Evolutionary conservation across 2,797 vertebrate species (phyloP), one percentile per base, ranked within the genome.

Genomic region (Limnodromus scolopaceus): DNA sequence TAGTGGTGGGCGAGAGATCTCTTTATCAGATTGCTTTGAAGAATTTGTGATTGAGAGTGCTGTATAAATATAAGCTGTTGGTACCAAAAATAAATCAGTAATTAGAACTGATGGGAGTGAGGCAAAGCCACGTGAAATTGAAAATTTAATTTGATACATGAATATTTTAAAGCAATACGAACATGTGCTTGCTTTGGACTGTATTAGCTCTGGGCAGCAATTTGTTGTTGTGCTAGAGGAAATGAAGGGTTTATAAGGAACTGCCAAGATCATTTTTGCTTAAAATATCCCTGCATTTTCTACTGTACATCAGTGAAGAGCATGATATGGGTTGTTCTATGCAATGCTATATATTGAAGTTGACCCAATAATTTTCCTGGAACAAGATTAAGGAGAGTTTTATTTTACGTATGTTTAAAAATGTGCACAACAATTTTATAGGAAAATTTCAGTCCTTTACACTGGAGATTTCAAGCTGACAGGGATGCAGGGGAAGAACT

Each of bases 101-200:
- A 95, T 95, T 95, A 96, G 85, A 95, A 90, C 41, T 92, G 93
- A 91, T 41, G 6, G 66, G 54, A 94, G 46, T 38, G 51, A 94
- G 64, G 92, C 80, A 92, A 79, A 95, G 48, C 77, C 77, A 72
- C 76, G 83, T 76, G 75, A 96, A 95, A 89, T 79, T 82, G 74
- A 90, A 87, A 95, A 92, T 87, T 81, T 93, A 94, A 82, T 97
- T 96, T 85, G 55, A 83, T 92, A 79, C 30, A 66, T 89, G 51
- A 95, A 94, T 96, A 90, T 95, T 95, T 96, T 83, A 94, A 92
- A 71, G 77, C 45, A 93, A 89, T 94, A 77, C 24, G 84, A 94
- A 13, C 30, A 30, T 70, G 66, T 85, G 55, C 55, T 93, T 92
- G 38, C 48, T 94, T 93, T 90, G 87, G 83, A 82, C 4, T 3